phyloP scores from a whole-genome alignment of 2,113 vertebrate species.

The Xiphorhynchus elegans region DNA sequence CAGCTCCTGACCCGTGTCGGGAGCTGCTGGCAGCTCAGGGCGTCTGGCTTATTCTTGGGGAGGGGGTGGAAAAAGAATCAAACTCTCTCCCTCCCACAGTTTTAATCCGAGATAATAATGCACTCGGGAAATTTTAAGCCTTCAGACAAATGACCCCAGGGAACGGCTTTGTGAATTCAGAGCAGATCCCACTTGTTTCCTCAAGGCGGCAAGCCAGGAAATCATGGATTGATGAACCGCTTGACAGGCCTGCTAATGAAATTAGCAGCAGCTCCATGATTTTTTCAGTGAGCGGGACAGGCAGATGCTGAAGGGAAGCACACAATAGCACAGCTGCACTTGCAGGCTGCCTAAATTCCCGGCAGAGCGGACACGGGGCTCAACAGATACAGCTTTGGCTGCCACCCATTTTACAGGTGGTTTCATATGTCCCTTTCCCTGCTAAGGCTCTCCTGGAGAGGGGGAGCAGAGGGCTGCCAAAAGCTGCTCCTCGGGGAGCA shows the following conservation, averaged over 20 bases:
- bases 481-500: background rate
- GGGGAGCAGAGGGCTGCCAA: background rate
- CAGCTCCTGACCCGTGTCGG: background rate
- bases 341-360: background rate
- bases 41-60: background rate
- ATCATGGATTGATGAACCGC: constrained; percentile 31
- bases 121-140: constrained; percentile 8
- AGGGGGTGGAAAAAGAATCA: background rate
- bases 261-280: constrained; percentile 4
- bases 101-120: constrained; percentile 38
- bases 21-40: background rate
- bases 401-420: background rate
- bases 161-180: constrained; percentile 10
- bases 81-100: background rate
- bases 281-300: background rate
- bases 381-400: background rate
- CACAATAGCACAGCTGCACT: background rate
- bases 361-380: accelerated
- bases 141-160: background rate
- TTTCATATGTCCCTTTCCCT: accelerated
- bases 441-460: background rate
- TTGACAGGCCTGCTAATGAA: constrained; percentile 50
- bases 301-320: background rate
- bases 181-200: constrained; percentile 36
- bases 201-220: constrained; percentile 14